Evolutionary conservation across 1,140 invertebrate genomes (phyloP), one percentile per base, ranked within the genome.

Genomic region (Calycopis cecrops): DNA sequence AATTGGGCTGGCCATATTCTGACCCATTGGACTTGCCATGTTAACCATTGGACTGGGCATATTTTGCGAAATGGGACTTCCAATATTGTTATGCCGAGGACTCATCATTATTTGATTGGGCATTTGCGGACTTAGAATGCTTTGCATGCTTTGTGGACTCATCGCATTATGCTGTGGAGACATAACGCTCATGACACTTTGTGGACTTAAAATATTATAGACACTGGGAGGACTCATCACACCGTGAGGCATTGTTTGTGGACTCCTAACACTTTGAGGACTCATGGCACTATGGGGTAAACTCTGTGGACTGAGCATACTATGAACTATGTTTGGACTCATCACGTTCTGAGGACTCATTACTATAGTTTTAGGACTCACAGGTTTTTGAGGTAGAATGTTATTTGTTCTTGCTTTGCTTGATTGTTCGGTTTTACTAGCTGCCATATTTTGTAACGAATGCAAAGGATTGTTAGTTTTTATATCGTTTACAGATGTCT

Each of bases 121-220:
- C 71, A 85, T 85, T 61, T 85, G 82, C 17, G 85, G 87, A 58
- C 85, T 88, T 80, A 87, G 76, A 10, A 86, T 53, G 35, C 81
- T 85, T 56, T 80, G 81, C 79, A 81, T 85, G 50, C 77, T 83
- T 71, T 87, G 84, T 9, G 81, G 84, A 52, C 80, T 85, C 80
- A 87, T 83, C 2, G 79, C 79, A 50, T 83, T 88, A 47, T 83
- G 78, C 62, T 85, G 85, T 11, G 85, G 84, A 55, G 82, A 87
- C 82, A 87, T 87, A n/a, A 86, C 79, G 48, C 84, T 86, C 76
- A 84, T 83, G 3, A 79, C 78, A 55, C 78, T 85, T 59, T 84
- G 81, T 7, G 85, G 80, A 50, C 80, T 88, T 76, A 86, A 79
- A 1, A 87, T 79, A 48, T 88, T 88, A 40, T 85, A 84, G n/a